Evolutionary conservation across 2,113 vertebrate species (phyloP).

Genomic region (pig (Sus scrofa)): T2T-Sscrofa CM000817.6:123112001-123112500

Average conservation of each 20-base stretch:
- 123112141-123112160: background rate
- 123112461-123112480: conserved; percentile 16
- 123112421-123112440: background rate
- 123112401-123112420: background rate
- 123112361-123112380: no score
- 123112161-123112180: no score
- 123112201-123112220: no score
- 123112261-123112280: no score
- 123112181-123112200: no score
- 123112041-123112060: background rate
- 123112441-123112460: background rate
- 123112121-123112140: background rate
- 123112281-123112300: no score
- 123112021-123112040: conserved; percentile 8
- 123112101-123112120: background rate
- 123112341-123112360: no score
- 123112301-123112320: no score
- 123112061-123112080: background rate
- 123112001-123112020: background rate
- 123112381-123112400: background rate
- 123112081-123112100: background rate
- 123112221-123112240: no score
- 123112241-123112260: no score
- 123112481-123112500: background rate
- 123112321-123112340: no score